phyloP scores from a whole-genome alignment of 2,113 vertebrate species.

The Oostethus manadensis region DNA sequence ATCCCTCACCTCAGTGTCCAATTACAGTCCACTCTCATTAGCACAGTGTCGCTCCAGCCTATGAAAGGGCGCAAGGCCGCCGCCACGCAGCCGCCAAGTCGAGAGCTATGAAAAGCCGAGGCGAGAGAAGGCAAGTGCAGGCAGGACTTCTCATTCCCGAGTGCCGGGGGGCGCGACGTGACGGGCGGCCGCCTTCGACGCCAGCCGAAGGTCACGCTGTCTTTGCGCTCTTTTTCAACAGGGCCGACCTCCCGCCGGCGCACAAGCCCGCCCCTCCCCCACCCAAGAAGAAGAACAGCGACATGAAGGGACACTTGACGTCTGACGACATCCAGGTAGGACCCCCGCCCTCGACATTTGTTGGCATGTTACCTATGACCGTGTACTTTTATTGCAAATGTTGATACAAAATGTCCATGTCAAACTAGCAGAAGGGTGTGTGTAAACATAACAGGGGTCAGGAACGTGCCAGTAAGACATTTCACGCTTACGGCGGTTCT shows the following conservation, averaged over 20 bases:
- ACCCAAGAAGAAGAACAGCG: constrained; percentile 78
- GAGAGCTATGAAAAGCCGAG: constrained; percentile 67
- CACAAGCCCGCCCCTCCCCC: constrained; percentile 82
- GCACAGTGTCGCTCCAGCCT: constrained; percentile 67
- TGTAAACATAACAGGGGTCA: too few species aligned
- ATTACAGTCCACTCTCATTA: constrained; percentile 71
- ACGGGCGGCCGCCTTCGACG: constrained; percentile 30
- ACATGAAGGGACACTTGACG: constrained; percentile 79
- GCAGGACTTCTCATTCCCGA: constrained; percentile 69
- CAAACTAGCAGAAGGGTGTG: too few species aligned
- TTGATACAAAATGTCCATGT: too few species aligned
- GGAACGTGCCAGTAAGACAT: too few species aligned
- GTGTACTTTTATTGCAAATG: too few species aligned
- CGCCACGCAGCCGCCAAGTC: constrained; percentile 64
- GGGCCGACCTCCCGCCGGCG: constrained; percentile 78
- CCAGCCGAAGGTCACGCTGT: constrained; percentile 65
- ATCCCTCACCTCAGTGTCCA: constrained; percentile 69
- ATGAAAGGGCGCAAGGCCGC: constrained; percentile 65
- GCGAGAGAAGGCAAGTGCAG: constrained; percentile 68
- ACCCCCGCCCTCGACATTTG: background rate
- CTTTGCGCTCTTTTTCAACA: constrained; percentile 68
- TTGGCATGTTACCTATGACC: too few species aligned
- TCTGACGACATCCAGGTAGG: constrained; percentile 87
- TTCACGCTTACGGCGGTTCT: too few species aligned
- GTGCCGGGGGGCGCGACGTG: constrained; percentile 44